Percentiles rank a stretch among this genome's conserved stretches.
These are phyloP conservation scores for Neogobius melanostomus DNA, from an alignment of 2,113 vertebrate genomes.

Conservation along the genomic window DNA sequence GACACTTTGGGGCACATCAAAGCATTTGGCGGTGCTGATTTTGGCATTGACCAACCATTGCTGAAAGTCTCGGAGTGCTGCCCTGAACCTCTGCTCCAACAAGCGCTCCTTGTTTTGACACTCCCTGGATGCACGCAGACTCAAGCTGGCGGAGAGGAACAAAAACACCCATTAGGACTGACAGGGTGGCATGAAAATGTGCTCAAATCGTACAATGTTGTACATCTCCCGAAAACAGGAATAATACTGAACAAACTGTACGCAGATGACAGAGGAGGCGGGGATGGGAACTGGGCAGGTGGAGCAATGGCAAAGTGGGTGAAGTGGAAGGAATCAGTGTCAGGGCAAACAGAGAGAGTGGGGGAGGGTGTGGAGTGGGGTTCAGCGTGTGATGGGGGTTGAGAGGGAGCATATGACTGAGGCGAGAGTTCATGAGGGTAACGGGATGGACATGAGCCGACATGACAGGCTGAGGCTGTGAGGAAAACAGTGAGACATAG, in stretches of 20 bases:
- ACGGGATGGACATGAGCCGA: slow-evolving; percentile 47
- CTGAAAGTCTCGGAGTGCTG: slow-evolving; percentile 88
- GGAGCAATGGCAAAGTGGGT: slow-evolving; percentile 65
- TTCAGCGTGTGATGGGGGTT: slow-evolving; percentile 32
- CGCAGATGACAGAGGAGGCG: slow-evolving; percentile 8
- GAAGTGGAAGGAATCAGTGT: slow-evolving; percentile 70
- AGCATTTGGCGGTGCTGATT: slow-evolving; percentile 93
- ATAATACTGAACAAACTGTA: slow-evolving; percentile 25
- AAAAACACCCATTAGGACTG: slow-evolving; percentile 6
- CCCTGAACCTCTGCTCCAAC: slow-evolving; percentile 90
- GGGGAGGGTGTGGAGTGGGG: slow-evolving; percentile 49
- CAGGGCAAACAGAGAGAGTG: slow-evolving; percentile 44
- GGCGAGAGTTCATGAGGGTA: slow-evolving; percentile 63
- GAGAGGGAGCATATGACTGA: slow-evolving; percentile 69
- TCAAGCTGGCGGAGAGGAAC: slow-evolving; percentile 78
- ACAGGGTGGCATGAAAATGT: slow-evolving; percentile 14
- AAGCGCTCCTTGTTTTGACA: slow-evolving; percentile 95
- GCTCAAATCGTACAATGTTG: not conserved
- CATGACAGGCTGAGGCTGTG: slow-evolving; percentile 45
- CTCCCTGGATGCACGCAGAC: slow-evolving; percentile 89
- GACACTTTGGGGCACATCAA: slow-evolving; percentile 89
- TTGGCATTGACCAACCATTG: slow-evolving; percentile 95
- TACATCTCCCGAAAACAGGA: slow-evolving; percentile 37
- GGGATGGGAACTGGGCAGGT: slow-evolving; percentile 59
- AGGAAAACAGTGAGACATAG: slow-evolving; percentile 21